A percentile compares a stretch with the other conserved stretches of the same genome.
Evolutionary conservation across 1,140 invertebrate genomes (phyloP).

Genomic region (Dryas iulia): DNA sequence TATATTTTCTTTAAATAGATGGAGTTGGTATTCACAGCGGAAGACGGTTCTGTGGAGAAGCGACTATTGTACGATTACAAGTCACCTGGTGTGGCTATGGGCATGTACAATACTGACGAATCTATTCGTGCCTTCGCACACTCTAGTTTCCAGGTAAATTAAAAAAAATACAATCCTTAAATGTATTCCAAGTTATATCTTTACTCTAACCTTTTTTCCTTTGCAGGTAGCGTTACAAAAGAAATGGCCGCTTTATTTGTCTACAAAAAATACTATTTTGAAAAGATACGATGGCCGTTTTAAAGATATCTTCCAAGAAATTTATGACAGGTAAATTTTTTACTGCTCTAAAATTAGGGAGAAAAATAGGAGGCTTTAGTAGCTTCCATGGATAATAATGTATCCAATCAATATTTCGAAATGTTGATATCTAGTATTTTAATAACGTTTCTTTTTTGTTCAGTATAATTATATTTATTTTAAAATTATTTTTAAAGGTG

Average conservation of each 20-base stretch:
- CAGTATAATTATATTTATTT: not conserved
- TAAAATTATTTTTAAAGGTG: no score
- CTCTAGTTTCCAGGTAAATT: conserved; percentile 87
- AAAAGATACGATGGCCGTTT: conserved; percentile 95
- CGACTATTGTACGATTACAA: conserved; percentile 87
- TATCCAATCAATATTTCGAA: no score
- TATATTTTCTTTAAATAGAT: conserved; percentile 70
- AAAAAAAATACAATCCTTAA: not conserved
- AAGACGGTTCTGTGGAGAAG: conserved; percentile 81
- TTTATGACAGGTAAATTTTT: conserved; percentile 86
- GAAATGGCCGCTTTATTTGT: conserved; percentile 91
- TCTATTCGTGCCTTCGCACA: conserved; percentile 92
- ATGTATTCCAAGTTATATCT: not conserved
- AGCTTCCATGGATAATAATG: no score
- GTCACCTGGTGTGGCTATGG: conserved; percentile 88
- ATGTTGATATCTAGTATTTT: no score
- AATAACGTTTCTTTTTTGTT: no score
- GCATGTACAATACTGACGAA: conserved; percentile 95
- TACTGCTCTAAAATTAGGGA: not conserved
- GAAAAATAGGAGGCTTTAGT: no score
- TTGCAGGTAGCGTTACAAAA: conserved; percentile 87
- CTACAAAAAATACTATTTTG: conserved; percentile 95
- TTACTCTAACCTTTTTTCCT: not conserved
- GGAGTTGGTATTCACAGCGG: conserved; percentile 84
- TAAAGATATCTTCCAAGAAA: conserved; percentile 95